Evolutionary conservation across 2,113 vertebrate species (phyloP).

Genomic region (Mormyrus iriodes): DNA sequence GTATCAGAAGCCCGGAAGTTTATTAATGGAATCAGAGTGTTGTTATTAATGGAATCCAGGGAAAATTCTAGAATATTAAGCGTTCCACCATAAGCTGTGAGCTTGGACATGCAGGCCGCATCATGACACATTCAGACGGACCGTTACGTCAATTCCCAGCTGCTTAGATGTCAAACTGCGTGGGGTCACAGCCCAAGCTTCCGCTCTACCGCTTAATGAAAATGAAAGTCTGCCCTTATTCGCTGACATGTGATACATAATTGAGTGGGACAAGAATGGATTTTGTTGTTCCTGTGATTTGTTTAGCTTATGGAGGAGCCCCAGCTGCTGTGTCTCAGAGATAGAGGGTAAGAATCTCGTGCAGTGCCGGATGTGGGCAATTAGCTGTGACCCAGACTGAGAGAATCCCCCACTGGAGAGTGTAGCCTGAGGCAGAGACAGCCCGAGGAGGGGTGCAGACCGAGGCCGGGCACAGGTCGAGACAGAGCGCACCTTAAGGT

Average conservation of each 20-base stretch:
- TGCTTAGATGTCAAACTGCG: not conserved
- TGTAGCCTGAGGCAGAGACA: not conserved
- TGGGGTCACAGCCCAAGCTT: not conserved
- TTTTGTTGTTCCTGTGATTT: not conserved
- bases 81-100: not conserved
- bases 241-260: not conserved
- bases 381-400: not conserved
- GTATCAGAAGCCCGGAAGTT: not conserved
- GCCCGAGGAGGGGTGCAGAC: not conserved
- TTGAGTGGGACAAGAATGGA: not conserved
- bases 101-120: not conserved
- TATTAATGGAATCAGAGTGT: not conserved
- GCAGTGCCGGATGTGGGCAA: not conserved
- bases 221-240: not conserved
- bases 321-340: not conserved
- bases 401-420: not conserved
- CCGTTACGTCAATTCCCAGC: not conserved
- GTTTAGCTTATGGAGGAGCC: not conserved
- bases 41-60: not conserved
- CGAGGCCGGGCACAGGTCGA: not conserved
- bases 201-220: not conserved
- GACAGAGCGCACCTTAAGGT: not conserved
- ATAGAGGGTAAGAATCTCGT: not conserved
- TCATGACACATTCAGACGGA: not conserved
- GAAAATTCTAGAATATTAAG: not conserved